Base-by-base conservation (phyloP, 2,888 invertebrate genomes). In the Agriopis marginaria region DNA sequence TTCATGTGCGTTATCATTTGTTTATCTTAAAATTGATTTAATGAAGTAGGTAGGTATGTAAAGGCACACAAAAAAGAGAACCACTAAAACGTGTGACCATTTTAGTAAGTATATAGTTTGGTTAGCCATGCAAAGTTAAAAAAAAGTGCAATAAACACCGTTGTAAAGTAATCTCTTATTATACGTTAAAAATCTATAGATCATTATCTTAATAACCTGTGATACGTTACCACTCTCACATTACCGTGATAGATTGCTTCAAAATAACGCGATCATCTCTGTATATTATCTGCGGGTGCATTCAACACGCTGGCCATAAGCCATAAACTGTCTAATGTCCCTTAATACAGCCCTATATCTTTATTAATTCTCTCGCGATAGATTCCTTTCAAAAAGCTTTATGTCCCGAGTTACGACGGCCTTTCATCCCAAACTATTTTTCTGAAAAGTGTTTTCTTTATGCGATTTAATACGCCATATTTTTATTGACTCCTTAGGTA, bases 371-470 rank as follows among this genome's bases (percentile, higher is more conserved):
- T 85, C 87, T 84, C 86, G 83, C 87, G 87, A 90, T 92, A 89
- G 90, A 91, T 91, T 90, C 90, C 87, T 89, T 92, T 93, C 91
- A 92, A 91, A 86, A 89, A 72, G 88, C 86, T 93, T 93, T 92
- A 94, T 90, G 90, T 82, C 82, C 86, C 70, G 79, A 88, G 88
- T 93, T 92, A 94, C 92, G 93, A 92, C 87, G 82, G 90, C 89
- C 90, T 91, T 92, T 91, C 89, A 91, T 90, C 79, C 88, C 76
- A 83, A 87, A 93, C 90, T 90, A 93, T 92, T 88, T 87, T 93
- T 91, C 91, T 91, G 90, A 92, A 93, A 93, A 93, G 84, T 91
- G 92, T 93, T 92, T 93, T 92, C 93, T 93, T 92, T 93, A 89
- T 90, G 86, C 89, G 85, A 90, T 93, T 92, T 92, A 87, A 88